phyloP scores from a whole-genome alignment of 2,113 vertebrate genomes.

The Galemys pyrenaicus region DNA sequence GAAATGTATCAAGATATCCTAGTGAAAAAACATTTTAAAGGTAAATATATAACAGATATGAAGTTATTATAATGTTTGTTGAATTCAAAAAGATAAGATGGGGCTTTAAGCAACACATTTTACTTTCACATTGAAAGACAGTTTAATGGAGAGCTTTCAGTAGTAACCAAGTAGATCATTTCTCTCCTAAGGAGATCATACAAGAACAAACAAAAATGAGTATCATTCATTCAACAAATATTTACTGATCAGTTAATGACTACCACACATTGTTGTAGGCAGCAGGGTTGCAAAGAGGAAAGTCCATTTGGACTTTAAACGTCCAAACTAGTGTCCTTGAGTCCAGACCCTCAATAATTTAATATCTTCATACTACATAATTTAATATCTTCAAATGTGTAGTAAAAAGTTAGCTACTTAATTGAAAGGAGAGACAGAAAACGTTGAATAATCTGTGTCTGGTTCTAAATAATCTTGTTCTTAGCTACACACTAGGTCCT shows the following conservation, averaged over 20 bases:
- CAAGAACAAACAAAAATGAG: slow-evolving; percentile 31
- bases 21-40: not conserved
- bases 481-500: not conserved
- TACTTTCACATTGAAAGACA: slow-evolving; percentile 40
- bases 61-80: slow-evolving; percentile 17
- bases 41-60: not conserved
- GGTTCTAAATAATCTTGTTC: not conserved
- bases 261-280: not conserved
- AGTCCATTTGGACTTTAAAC: not conserved
- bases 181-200: slow-evolving; percentile 22
- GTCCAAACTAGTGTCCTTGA: not conserved
- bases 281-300: not conserved
- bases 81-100: slow-evolving; percentile 16
- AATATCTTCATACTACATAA: not conserved
- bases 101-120: slow-evolving; percentile 4
- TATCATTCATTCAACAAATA: slow-evolving; percentile 31
- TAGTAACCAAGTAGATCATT: not conserved
- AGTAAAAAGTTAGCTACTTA: not conserved
- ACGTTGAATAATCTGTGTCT: not conserved
- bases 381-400: not conserved
- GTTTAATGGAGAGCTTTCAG: slow-evolving; percentile 6
- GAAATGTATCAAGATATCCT: slow-evolving; percentile 19
- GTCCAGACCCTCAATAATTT: not conserved
- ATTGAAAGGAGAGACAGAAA: not conserved
- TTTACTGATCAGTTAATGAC: not conserved